phyloP scores from a whole-genome alignment of 2,797 vertebrate species.

The Tenualosa ilisha region DNA sequence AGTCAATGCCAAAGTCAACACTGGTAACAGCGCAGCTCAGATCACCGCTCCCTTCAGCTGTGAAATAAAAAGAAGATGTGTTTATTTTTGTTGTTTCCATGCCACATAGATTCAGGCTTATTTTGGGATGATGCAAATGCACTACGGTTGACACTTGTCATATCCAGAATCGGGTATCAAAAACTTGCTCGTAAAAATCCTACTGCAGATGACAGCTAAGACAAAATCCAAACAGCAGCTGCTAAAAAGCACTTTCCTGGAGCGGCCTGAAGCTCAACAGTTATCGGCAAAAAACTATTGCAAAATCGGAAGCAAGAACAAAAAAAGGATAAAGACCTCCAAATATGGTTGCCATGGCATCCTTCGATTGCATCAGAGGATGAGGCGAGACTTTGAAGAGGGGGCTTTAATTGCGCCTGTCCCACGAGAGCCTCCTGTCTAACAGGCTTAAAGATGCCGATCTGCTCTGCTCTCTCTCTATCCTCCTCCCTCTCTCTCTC shows the following conservation, averaged over 20 bases:
- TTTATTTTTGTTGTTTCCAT: background rate
- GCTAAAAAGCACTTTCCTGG: background rate
- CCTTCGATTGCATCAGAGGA: slow-evolving; percentile 7
- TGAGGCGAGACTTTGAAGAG: slow-evolving; percentile 14
- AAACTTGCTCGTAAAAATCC: background rate
- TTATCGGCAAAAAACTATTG: background rate
- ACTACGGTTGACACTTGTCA: background rate
- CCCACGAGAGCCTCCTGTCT: background rate
- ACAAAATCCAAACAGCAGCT: background rate
- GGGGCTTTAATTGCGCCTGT: slow-evolving; percentile 21
- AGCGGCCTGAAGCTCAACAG: background rate
- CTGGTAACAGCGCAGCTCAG: background rate
- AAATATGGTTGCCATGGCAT: slow-evolving; percentile 21
- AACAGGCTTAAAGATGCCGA: slow-evolving; percentile 8
- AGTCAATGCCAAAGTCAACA: background rate
- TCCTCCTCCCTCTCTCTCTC: background rate
- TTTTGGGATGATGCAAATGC: background rate
- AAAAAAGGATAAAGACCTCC: background rate
- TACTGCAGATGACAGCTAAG: background rate
- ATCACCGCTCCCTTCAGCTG: background rate
- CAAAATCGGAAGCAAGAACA: background rate
- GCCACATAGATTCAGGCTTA: background rate
- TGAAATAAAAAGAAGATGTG: background rate
- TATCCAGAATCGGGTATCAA: background rate
- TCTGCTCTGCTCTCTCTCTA: background rate